A percentile compares a stretch with the other conserved stretches of the same genome.
These are phyloP conservation scores for Tragelaphus strepsiceros DNA, from an alignment of 2,113 vertebrate species.

Conservation along the genomic window DNA sequence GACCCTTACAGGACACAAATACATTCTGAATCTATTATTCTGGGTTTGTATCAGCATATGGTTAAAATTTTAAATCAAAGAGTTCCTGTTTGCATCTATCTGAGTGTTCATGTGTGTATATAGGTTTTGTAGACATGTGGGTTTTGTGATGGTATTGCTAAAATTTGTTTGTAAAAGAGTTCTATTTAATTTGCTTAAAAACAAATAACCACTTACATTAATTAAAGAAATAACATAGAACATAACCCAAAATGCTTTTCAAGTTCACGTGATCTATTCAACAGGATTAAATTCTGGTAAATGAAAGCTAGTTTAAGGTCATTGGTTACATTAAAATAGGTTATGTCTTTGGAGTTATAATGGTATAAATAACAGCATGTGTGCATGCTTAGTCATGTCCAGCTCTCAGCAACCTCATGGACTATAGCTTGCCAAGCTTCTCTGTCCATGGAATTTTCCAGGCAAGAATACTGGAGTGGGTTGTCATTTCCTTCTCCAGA, in stretches of 20 bases:
- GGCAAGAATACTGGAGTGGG: not conserved
- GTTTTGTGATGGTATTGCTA: not conserved
- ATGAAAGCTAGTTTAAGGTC: not conserved
- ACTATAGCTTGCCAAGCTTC: not conserved
- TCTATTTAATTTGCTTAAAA: not conserved
- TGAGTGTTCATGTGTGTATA: not conserved
- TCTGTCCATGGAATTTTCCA: not conserved
- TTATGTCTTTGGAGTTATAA: not conserved
- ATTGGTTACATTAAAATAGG: not conserved
- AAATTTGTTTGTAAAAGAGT: not conserved
- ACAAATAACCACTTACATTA: not conserved
- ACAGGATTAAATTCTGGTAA: not conserved
- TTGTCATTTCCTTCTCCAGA: not conserved
- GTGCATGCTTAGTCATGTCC: not conserved
- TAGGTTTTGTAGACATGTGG: not conserved
- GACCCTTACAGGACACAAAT: not conserved
- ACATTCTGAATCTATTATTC: not conserved
- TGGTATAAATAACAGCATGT: not conserved
- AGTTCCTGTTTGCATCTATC: not conserved
- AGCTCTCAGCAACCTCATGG: not conserved
- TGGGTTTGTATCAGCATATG: not conserved
- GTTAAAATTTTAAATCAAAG: not conserved
- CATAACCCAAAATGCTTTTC: not conserved
- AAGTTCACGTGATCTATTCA: not conserved
- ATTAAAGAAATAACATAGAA: not conserved